Evolutionary conservation across 2,113 vertebrate species (phyloP).

Genomic region (Pluvianellus socialis): DNA sequence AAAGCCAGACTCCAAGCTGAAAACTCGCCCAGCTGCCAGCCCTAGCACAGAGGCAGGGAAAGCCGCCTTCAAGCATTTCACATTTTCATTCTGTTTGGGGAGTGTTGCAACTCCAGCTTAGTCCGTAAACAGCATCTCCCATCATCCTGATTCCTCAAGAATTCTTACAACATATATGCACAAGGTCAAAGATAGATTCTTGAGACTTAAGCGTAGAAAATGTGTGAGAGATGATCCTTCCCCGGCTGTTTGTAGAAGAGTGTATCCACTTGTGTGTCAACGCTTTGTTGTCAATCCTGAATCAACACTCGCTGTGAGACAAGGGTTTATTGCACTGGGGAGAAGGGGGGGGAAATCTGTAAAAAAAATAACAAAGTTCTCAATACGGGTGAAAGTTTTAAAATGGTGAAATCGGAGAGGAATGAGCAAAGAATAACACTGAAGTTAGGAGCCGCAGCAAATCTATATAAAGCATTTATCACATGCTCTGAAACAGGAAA

Average conservation of each 20-base stretch:
- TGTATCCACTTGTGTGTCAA: neutral
- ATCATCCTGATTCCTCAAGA: neutral
- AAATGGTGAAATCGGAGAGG: neutral
- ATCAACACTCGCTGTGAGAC: neutral
- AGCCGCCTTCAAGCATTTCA: neutral
- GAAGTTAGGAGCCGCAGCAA: neutral
- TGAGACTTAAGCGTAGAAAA: neutral
- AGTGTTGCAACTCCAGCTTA: neutral
- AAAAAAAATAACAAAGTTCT: neutral
- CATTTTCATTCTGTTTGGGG: neutral
- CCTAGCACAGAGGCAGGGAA: neutral
- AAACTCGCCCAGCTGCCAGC: too few species aligned
- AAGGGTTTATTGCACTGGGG: neutral
- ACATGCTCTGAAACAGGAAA: slow-evolving; percentile 73
- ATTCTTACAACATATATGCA: neutral
- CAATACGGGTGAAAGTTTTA: neutral
- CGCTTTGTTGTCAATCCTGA: neutral
- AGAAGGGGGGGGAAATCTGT: neutral
- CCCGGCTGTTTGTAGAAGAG: neutral
- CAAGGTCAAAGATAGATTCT: neutral
- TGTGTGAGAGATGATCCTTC: neutral
- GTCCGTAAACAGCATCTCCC: neutral
- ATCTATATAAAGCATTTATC: neutral
- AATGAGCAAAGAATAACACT: neutral
- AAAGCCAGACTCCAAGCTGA: neutral